Conservation (phyloP, 2,888 invertebrate genomes). For the Acleris holmiana region DNA sequence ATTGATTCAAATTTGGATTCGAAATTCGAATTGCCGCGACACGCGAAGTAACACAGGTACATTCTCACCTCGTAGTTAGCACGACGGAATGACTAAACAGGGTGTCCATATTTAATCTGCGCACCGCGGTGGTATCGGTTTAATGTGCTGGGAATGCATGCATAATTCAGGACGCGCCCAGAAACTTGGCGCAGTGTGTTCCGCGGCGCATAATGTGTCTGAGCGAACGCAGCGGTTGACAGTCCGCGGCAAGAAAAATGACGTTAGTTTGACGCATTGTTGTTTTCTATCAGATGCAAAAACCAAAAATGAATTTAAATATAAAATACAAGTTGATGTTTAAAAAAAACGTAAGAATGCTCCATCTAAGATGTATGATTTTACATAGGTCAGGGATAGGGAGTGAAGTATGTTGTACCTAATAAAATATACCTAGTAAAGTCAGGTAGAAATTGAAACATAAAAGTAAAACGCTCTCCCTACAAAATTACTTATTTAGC, state of each 20-base stretch:
- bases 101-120: slow-evolving; percentile 70
- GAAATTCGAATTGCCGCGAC: slow-evolving; percentile 32
- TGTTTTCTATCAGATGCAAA: slow-evolving; percentile 7
- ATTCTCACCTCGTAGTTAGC: slow-evolving; percentile 59
- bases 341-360: too few species aligned
- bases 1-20: slow-evolving; percentile 31
- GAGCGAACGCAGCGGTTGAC: slow-evolving; percentile 47
- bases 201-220: slow-evolving; percentile 53
- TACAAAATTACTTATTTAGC: slow-evolving; percentile 27
- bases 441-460: background rate
- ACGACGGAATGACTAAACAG: slow-evolving; percentile 65
- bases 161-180: slow-evolving; percentile 58
- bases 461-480: background rate
- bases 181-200: slow-evolving; percentile 53
- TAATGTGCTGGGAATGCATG: slow-evolving; percentile 65
- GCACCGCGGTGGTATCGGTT: slow-evolving; percentile 59
- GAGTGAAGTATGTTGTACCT: background rate
- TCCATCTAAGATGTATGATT: background rate
- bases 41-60: slow-evolving; percentile 33
- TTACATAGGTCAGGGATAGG: background rate
- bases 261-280: slow-evolving; percentile 6
- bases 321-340: too few species aligned
- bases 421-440: background rate
- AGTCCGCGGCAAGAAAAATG: slow-evolving; percentile 29
- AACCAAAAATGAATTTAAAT: background rate